A percentile compares a stretch with the other conserved stretches of the same genome.
Conservation (phyloP, 2,888 invertebrate genomes). For the Parasteatoda lunata region DNA sequence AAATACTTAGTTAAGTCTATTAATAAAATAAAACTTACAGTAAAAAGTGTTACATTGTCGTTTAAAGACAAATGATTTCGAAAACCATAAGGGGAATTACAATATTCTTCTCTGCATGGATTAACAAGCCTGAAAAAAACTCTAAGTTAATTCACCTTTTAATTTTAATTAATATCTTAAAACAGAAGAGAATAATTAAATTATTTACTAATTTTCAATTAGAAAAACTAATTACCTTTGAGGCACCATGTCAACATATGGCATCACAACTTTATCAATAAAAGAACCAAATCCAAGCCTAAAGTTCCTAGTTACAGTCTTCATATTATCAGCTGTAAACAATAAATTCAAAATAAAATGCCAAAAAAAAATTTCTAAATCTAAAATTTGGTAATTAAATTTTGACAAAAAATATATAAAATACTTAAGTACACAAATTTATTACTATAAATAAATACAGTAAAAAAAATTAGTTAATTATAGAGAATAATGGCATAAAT, state of each 20-base stretch:
- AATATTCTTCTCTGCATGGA: conserved; percentile 77
- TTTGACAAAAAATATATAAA: background rate
- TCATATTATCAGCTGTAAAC: conserved; percentile 80
- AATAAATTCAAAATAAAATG: background rate
- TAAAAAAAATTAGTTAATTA: too few species aligned
- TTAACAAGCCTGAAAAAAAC: conserved; percentile 53
- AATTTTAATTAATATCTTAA: too few species aligned
- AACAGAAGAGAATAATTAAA: too few species aligned
- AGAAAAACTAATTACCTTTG: conserved; percentile 72
- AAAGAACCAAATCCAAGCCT: conserved; percentile 94
- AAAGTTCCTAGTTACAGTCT: conserved; percentile 92
- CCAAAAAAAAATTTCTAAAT: background rate
- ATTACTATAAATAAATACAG: background rate
- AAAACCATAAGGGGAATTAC: conserved; percentile 97
- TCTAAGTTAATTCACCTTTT: too few species aligned
- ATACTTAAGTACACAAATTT: background rate
- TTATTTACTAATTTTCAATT: too few species aligned
- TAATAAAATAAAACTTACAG: conserved; percentile 72
- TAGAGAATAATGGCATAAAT: too few species aligned
- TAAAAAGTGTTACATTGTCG: conserved; percentile 86
- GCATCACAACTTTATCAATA: conserved; percentile 97
- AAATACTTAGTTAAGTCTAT: too few species aligned
- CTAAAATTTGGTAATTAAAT: background rate
- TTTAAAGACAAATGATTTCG: conserved; percentile 93
- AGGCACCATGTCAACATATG: conserved; percentile 82